Evolutionary conservation across 2,888 invertebrate species (phyloP).

Genomic region (Drosophila cracens): DNA sequence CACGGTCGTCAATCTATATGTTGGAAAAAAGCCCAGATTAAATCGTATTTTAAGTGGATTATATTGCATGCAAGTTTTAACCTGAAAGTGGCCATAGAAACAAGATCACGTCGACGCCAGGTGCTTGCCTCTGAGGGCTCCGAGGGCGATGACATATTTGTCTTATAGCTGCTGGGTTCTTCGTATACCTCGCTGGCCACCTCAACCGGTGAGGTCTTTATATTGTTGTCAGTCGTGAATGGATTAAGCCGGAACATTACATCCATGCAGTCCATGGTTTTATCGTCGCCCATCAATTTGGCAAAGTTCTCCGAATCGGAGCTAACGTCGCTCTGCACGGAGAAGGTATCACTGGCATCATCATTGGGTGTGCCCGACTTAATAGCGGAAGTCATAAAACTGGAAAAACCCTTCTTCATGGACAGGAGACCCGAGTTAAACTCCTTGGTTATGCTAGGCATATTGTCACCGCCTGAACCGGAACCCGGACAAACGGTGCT

Average conservation of each 20-base stretch:
- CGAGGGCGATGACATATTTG: constrained; percentile 91
- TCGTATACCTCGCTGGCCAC: constrained; percentile 94
- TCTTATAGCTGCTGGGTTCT: constrained; percentile 86
- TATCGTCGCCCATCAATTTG: constrained; percentile 88
- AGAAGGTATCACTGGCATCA: constrained; percentile 90
- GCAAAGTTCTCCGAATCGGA: constrained; percentile 95
- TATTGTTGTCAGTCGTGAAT: constrained; percentile 85
- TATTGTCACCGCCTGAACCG: constrained; percentile 46
- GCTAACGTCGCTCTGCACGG: constrained; percentile 92
- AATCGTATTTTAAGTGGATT: constrained; percentile 23
- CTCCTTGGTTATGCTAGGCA: constrained; percentile 85
- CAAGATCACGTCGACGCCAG: constrained; percentile 91
- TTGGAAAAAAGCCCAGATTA: neutral
- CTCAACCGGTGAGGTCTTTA: constrained; percentile 87
- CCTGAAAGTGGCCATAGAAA: constrained; percentile 86
- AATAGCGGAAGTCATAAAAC: constrained; percentile 92
- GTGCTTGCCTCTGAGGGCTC: constrained; percentile 93
- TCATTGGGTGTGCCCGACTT: constrained; percentile 88
- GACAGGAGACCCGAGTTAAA: constrained; percentile 88
- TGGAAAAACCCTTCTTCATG: constrained; percentile 93
- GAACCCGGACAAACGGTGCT: constrained; percentile 71
- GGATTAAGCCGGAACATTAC: constrained; percentile 88
- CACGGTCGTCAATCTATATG: constrained; percentile 90
- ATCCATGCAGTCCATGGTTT: constrained; percentile 89
- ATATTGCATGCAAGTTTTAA: constrained; percentile 35